Conservation (phyloP, 2,888 invertebrate genomes). For the Tetragnatha montana region DNA sequence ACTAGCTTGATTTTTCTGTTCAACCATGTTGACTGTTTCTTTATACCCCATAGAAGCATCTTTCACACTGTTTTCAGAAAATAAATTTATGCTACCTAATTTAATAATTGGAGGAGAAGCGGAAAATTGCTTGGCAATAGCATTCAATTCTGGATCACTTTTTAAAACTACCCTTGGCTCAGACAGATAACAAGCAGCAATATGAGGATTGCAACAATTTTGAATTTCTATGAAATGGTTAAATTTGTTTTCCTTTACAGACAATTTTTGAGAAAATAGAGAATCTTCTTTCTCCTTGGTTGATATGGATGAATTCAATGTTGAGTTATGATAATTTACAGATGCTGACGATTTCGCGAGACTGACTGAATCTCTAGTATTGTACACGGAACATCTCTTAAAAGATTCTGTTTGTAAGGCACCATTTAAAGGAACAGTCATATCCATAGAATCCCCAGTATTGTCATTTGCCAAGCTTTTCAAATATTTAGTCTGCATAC, state of each 20-base stretch:
- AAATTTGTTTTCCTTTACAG: constrained; percentile 27
- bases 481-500: too few relatives aligned
- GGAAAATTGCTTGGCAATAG: background rate
- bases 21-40: too few relatives aligned
- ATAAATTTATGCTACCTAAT: background rate
- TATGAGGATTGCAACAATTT: background rate
- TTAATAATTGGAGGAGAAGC: background rate
- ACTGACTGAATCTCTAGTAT: background rate
- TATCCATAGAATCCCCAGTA: background rate
- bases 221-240: background rate
- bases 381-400: background rate
- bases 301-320: background rate
- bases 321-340: background rate
- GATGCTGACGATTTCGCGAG: background rate
- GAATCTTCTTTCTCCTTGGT: constrained; percentile 23
- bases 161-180: background rate
- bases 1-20: too few relatives aligned
- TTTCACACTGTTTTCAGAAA: background rate
- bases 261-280: constrained; percentile 34
- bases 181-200: background rate
- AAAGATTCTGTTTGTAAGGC: background rate
- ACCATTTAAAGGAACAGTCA: background rate
- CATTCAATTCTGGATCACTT: constrained; percentile 5
- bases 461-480: too few relatives aligned
- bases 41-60: too few relatives aligned